Evolutionary conservation across 1,140 invertebrate species (phyloP).

Genomic region (Drosophila guanche): DNA sequence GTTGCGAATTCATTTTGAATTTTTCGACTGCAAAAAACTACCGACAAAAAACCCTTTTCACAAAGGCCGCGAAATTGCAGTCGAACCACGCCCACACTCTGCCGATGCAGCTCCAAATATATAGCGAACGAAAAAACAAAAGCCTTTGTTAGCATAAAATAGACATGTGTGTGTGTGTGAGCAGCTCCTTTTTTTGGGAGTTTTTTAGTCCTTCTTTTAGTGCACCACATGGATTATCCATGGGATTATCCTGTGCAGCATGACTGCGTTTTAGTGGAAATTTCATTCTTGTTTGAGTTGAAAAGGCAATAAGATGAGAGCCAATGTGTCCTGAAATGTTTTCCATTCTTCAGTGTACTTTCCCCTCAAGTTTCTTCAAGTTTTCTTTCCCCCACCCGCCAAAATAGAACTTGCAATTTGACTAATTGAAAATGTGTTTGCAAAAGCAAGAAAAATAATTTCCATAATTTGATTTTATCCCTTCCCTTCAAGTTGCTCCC

Average conservation of each 20-base stretch:
- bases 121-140: constrained; percentile 26
- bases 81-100: constrained; percentile 23
- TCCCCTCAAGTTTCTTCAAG: constrained; percentile 24
- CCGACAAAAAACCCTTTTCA: constrained; percentile 39
- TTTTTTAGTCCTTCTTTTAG: constrained; percentile 19
- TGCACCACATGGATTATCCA: constrained; percentile 54
- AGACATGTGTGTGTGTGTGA: constrained; percentile 59
- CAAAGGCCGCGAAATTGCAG: constrained; percentile 70
- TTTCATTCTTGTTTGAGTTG: constrained; percentile 47
- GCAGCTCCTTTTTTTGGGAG: constrained; percentile 40
- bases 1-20: constrained; percentile 65
- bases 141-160: constrained; percentile 72
- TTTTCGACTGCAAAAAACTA: constrained; percentile 47
- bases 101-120: constrained; percentile 33
- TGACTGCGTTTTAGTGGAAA: constrained; percentile 75
- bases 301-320: constrained; percentile 49
- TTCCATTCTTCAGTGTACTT: constrained; percentile 35
- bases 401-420: constrained; percentile 59
- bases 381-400: constrained; percentile 23
- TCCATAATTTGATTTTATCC: constrained; percentile 71
- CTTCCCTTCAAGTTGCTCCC: constrained; percentile 1
- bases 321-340: constrained; percentile 29
- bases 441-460: constrained; percentile 58
- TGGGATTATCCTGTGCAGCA: constrained; percentile 73
- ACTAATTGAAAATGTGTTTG: constrained; percentile 70